Percentiles rank a stretch among this genome's conserved stretches.
phyloP scores from a whole-genome alignment of 2,797 vertebrate species.

The Gallirallus australis region DNA sequence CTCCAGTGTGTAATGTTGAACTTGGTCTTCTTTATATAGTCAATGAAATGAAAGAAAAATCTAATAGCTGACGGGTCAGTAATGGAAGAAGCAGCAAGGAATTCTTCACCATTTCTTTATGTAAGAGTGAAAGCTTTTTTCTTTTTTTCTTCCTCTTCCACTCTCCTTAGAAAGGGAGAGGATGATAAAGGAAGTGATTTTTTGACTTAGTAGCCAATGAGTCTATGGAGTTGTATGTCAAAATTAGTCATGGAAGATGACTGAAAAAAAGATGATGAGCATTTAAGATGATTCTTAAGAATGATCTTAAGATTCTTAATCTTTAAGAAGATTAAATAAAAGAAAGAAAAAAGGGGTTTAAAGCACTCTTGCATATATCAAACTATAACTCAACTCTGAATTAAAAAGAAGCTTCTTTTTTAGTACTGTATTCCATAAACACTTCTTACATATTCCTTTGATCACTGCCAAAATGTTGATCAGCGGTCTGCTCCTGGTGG shows the following conservation, averaged over 20 bases:
- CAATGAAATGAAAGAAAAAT: background rate
- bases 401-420: background rate
- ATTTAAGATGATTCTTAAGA: background rate
- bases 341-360: background rate
- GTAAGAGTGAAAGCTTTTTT: background rate
- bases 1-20: background rate
- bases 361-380: background rate
- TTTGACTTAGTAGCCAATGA: background rate
- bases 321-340: background rate
- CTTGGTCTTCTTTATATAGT: background rate
- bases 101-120: background rate
- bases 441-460: background rate
- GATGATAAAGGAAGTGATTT: background rate
- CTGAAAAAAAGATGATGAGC: background rate
- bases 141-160: background rate
- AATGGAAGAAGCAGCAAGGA: background rate
- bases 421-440: background rate
- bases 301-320: too few relatives aligned
- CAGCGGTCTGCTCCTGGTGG: background rate
- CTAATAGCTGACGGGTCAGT: background rate
- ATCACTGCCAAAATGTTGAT: background rate
- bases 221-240: background rate
- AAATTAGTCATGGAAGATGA: background rate
- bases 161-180: background rate
- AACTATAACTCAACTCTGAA: background rate